A percentile compares a stretch with the other conserved stretches of the same genome.
These are phyloP conservation scores for Tethya wilhelma DNA, from an alignment of 37 sponge, comb jelly and placozoan genomes.

Conservation along the genomic window DNA sequence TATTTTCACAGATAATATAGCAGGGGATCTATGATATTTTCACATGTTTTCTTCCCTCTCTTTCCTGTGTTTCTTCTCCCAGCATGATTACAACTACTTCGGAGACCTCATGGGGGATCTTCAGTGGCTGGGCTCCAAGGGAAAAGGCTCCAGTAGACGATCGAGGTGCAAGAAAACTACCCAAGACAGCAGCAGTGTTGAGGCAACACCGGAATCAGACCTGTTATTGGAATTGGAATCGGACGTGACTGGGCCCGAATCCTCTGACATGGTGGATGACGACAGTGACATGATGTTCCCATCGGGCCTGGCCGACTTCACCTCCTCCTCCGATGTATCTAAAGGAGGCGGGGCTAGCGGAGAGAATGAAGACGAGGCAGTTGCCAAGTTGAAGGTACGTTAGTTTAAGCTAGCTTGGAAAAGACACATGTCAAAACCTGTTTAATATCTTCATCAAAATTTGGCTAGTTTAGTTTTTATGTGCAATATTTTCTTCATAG, in stretches of 20 bases:
- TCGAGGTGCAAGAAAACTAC: slow-evolving; percentile 59
- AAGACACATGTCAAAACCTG: background rate
- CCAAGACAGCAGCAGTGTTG: background rate
- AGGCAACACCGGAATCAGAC: no score
- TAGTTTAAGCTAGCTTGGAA: background rate
- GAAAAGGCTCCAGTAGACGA: slow-evolving; percentile 50
- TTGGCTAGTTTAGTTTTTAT: no score
- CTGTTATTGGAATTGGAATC: background rate
- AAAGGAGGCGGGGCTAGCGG: slow-evolving; percentile 6
- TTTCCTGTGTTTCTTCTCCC: background rate
- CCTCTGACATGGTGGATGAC: background rate
- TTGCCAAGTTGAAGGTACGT: slow-evolving; percentile 35
- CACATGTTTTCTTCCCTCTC: background rate
- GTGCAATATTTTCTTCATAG: no score
- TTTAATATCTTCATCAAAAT: no score
- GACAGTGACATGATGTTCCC: background rate
- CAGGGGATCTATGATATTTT: background rate
- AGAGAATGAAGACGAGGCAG: slow-evolving; percentile 22
- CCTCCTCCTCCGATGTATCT: no score
- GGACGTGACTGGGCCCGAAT: background rate
- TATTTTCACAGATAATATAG: no score
- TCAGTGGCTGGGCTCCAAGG: slow-evolving; percentile 82
- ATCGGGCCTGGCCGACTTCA: background rate
- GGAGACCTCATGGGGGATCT: slow-evolving; percentile 62
- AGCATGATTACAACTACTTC: slow-evolving; percentile 89